Evolutionary conservation across 2,888 invertebrate species (phyloP), one percentile per base, ranked within the genome.

Genomic region (Gymnosoma rotundatum): DNA sequence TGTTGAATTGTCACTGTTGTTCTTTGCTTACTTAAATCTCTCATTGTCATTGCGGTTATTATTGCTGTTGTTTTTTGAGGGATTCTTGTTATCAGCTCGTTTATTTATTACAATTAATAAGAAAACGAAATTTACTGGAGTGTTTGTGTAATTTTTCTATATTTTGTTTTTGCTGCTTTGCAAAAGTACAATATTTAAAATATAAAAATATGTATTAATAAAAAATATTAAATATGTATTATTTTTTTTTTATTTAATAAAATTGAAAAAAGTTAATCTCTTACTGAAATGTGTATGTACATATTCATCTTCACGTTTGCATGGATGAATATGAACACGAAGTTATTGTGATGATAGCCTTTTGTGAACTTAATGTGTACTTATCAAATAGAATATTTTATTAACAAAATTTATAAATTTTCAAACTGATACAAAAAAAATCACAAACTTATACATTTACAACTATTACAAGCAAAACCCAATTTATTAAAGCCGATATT

Each of bases 371-470:
- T 42, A 7, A n/a, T 74, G 25, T 69, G n/a, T 64, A 81, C 75
- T 70, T 81, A 81, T 81, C 69, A 81, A 75, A 63, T 69, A 69
- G 45, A 67, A 58, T 79, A 79, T 64, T 56, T 4, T 61, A 63
- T 56, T 75, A 56, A 63, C 36, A 63, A 83, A 83, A 75, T 70
- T 56, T 25, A 78, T 45, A 32, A 38, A 16, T 48, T 60, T 25
- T 56, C 16, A 16, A 48, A 48, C 45, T 16, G 45, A 16, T n/a
- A 16, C n/a, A 48, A 12, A 3, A 2, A 42, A 42, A 48, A n/a
- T 48, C 45, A 14, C n/a, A 16, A 16, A 3, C 16, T 16, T 1
- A 48, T n/a, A 16, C 16, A 48, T 7, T 14, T n/a, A 48, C 45
- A 48, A 16, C 14, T n/a, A n/a, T 48, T 32, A 48, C 16, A 48